Base-by-base conservation (phyloP, 1,140 invertebrate genomes). In the Calycopis cecrops region DNA sequence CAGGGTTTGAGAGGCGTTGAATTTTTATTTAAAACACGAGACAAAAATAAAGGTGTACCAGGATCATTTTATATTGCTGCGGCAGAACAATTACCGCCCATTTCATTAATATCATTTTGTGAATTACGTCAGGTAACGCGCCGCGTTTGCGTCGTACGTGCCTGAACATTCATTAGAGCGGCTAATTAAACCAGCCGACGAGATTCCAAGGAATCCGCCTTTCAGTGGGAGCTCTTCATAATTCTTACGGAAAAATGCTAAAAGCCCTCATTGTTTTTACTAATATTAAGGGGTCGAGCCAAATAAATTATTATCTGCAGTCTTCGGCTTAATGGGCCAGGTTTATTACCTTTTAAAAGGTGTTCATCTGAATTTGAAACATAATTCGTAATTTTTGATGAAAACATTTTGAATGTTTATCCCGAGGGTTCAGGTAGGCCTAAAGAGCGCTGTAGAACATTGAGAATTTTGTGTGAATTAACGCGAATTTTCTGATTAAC, bases 71-170 rank as follows among this genome's bases (percentile, higher is more conserved):
- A 28, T 28, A 28, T 6, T 28, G 21, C 21, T 28, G 21, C 6
- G 21, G 21, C 21, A 6, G 21, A 28, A 28, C 21, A 28, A 28
- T 28, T 28, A 28, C 21, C 21, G 21, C 21, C 21, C 21, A 28
- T 28, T 37, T 57, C 69, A 71, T 74, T 80, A 72, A 77, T 76
- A 80, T 79, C 76, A 67, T 69, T 71, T 70, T 71, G 76, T 73
- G 76, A 80, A 80, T 73, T 74, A 79, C 68, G 65, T 28, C 67
- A 76, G 77, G 79, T 77, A 83, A 83, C 78, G 76, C 74, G 70
- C 62, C 74, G 76, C 76, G 65, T 78, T 79, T 71, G 76, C 71
- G 70, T 68, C 71, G 77, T 74, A 80, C 79, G 79, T 84, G 80
- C 70, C 72, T 64, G 65, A 76, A 81, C 78, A 84, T 83, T 83